Percentiles rank a stretch among this genome's conserved stretches.
phyloP scores from a whole-genome alignment of 2,797 vertebrate genomes.

The Thunnus albacares region DNA sequence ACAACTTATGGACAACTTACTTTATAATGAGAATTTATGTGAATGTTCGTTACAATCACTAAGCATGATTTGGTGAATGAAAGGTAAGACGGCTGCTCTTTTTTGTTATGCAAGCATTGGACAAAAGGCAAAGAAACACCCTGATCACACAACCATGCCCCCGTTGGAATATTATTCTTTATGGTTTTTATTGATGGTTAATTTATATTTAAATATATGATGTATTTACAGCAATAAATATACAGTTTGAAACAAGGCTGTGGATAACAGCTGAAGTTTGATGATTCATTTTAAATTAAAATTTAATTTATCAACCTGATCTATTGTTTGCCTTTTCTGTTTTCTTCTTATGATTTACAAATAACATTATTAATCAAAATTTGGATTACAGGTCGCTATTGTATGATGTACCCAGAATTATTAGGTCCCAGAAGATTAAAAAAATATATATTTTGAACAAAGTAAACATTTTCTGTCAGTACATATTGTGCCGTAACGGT shows the following conservation, averaged over 20 bases:
- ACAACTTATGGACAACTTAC: neutral
- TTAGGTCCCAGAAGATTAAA: neutral
- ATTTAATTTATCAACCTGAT: too few relatives aligned
- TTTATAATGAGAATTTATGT: neutral
- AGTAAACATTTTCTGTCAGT: neutral
- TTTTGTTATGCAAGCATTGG: too few relatives aligned
- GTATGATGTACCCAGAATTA: neutral
- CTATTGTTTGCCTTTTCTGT: too few relatives aligned
- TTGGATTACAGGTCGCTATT: neutral
- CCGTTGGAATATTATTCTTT: too few relatives aligned
- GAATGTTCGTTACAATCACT: neutral
- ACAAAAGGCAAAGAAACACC: neutral
- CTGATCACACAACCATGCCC: too few relatives aligned
- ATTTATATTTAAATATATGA: too few relatives aligned
- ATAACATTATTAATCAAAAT: neutral
- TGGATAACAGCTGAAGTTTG: neutral
- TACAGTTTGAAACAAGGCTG: neutral
- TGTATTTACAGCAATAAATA: neutral
- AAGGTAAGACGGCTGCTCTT: neutral
- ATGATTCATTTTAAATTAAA: too few relatives aligned
- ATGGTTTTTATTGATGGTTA: too few relatives aligned
- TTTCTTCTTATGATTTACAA: too few relatives aligned
- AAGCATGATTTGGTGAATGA: neutral
- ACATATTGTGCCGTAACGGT: neutral
- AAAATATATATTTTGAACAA: neutral